These are phyloP conservation scores for Neomonachus schauinslandi DNA, from an alignment of 2,113 vertebrate genomes.

Conservation along the genomic window DNA sequence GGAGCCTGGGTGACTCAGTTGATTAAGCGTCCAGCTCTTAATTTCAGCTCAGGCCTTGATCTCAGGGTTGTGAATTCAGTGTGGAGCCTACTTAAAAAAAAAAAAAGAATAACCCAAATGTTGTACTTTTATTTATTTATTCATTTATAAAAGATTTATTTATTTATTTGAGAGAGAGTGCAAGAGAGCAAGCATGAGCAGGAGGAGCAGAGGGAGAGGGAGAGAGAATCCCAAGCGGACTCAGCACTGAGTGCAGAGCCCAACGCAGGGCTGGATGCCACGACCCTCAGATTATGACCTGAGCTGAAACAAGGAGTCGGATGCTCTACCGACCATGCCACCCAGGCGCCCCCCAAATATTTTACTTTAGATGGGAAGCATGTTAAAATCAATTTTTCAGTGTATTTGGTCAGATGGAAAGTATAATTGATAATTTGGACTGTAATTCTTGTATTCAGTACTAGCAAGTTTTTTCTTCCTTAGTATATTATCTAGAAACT, in stretches of 20 bases:
- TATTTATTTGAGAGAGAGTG: background rate
- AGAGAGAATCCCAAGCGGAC: background rate
- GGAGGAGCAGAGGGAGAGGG: background rate
- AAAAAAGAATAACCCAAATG: background rate
- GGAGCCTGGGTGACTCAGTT: background rate
- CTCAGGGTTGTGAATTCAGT: background rate
- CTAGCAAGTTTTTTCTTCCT: background rate
- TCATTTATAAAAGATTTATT: background rate
- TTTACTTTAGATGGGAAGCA: background rate
- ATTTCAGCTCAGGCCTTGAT: background rate
- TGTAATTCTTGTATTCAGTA: background rate
- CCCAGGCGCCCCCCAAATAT: background rate
- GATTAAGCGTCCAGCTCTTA: background rate
- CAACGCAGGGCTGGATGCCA: background rate
- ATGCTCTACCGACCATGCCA: background rate
- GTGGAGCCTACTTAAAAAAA: background rate
- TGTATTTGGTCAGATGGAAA: slow-evolving; percentile 7
- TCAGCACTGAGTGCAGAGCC: background rate
- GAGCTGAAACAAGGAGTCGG: background rate
- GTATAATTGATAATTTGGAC: slow-evolving; percentile 5
- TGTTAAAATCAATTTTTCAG: background rate
- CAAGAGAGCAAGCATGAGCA: background rate
- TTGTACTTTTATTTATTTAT: background rate
- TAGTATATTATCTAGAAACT: background rate
- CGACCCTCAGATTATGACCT: background rate